Evolutionary conservation across 1,140 invertebrate species (phyloP).

Genomic region (Platorchestia sp.): DNA sequence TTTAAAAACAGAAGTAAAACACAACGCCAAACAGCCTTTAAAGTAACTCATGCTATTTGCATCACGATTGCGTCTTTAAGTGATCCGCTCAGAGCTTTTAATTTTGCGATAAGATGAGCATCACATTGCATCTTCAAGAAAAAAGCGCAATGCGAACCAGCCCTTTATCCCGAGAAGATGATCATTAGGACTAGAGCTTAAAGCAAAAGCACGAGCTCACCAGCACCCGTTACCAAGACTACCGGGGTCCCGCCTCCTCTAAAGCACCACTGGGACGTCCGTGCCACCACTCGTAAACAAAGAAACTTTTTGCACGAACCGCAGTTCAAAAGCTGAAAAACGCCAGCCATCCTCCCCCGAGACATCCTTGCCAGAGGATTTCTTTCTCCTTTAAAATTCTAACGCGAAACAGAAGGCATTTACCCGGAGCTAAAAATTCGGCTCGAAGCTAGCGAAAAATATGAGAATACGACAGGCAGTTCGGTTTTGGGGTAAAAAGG

Average conservation of each 20-base stretch:
- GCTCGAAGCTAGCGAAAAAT: conserved; percentile 3
- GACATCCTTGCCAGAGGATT: conserved; percentile 10
- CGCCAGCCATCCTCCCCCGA: neutral
- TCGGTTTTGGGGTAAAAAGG: neutral
- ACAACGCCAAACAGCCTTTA: neutral
- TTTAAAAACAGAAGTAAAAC: neutral
- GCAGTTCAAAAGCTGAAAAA: conserved; percentile 44
- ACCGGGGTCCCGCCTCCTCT: neutral
- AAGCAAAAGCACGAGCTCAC: neutral
- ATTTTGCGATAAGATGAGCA: neutral
- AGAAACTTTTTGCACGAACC: conserved; percentile 22
- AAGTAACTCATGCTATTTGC: neutral
- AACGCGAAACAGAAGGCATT: conserved; percentile 9
- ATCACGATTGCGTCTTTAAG: neutral
- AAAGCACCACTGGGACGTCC: neutral
- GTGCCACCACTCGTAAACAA: conserved; percentile 31
- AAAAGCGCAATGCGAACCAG: no score
- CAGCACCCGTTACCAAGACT: neutral
- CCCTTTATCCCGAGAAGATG: no score
- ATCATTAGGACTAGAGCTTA: neutral
- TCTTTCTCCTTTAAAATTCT: conserved; percentile 34
- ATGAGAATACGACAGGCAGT: conserved; percentile 5
- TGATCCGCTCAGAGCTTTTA: neutral
- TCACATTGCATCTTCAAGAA: no score
- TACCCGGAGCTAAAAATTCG: neutral